Percentiles rank a stretch among this genome's conserved stretches.
Conservation (phyloP, 2,113 vertebrate genomes). For the Erinaceus europaeus region DNA sequence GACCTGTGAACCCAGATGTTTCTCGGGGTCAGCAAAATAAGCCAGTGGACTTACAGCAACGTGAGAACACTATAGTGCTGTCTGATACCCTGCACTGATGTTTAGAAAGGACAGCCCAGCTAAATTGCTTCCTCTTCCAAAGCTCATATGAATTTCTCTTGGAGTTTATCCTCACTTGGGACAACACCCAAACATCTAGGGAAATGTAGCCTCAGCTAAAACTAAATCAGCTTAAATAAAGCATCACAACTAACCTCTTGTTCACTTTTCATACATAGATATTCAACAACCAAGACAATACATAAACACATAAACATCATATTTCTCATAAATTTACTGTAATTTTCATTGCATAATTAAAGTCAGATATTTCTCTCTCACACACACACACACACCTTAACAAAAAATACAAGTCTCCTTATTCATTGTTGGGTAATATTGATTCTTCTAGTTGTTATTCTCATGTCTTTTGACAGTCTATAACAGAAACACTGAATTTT, state of each 20-base stretch:
- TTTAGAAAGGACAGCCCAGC: not conserved
- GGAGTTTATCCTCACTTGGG: not conserved
- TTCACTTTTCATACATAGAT: not conserved
- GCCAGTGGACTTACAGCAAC: not conserved
- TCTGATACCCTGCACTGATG: not conserved
- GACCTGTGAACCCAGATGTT: not conserved
- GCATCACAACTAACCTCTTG: not conserved
- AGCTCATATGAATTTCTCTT: not conserved
- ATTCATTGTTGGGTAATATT: not conserved
- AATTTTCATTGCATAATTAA: not conserved
- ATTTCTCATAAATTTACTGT: not conserved
- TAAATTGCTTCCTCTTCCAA: not conserved
- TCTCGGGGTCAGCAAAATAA: not conserved
- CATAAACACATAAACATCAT: not conserved
- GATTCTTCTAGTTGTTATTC: not conserved
- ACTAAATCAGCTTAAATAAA: not conserved
- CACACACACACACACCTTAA: too few species aligned
- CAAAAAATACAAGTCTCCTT: not conserved
- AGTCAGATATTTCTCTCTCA: not conserved
- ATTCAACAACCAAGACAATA: not conserved
- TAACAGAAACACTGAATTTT: not conserved
- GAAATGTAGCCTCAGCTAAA: not conserved
- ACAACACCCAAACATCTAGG: not conserved
- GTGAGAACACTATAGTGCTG: not conserved
- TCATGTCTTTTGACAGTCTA: not conserved